Evolutionary conservation across 2,113 vertebrate genomes (phyloP), one percentile per base, ranked within the genome.

Genomic region (Cheirogaleus medius): DNA sequence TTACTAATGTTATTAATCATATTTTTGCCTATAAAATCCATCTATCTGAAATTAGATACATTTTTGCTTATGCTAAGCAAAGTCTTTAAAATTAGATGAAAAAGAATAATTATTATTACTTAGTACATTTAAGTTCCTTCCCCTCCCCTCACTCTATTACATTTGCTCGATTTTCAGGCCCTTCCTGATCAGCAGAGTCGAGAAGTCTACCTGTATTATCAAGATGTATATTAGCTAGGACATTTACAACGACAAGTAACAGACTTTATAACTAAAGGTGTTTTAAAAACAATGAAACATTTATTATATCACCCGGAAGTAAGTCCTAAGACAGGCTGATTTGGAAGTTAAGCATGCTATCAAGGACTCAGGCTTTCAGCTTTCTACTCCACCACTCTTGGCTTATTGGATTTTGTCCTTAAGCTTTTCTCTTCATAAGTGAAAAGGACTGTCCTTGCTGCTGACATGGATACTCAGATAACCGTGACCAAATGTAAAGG

Each of bases 41-140:
- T 44, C 21, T 92, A 58, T 71, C 34, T 95, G 21, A 96, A 92
- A 95, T 93, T 58, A 80, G 9, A 84, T 44, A 17, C 13, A 69
- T 49, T 97, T 87, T 96, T 84, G 34, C 63, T 52, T 81, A 3
- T 17, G 74, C 42, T 83, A 90, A 85, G 82, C 54, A 86, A 92
- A 71, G 32, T 80, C 54, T 86, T 10, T 80, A 58, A 92, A 93
- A n/a, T 87, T 84, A 84, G 29, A n/a, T 87, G 34, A 56, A 84
- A 77, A 93, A 85, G 37, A 82, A 88, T 60, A 66, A 44, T 68
- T 60, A 34, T 60, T 44, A 78, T 78, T 34, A 66, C 76, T 92
- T 69, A 66, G 52, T 54, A 68, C 17, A 85, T 83, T 88, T 82
- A 8, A 56, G 39, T 71, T 85, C 47, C 39, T 68, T 80, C 2